Base-by-base conservation (phyloP, 2,113 vertebrate genomes). In the Myrmophylax atrothorax region DNA sequence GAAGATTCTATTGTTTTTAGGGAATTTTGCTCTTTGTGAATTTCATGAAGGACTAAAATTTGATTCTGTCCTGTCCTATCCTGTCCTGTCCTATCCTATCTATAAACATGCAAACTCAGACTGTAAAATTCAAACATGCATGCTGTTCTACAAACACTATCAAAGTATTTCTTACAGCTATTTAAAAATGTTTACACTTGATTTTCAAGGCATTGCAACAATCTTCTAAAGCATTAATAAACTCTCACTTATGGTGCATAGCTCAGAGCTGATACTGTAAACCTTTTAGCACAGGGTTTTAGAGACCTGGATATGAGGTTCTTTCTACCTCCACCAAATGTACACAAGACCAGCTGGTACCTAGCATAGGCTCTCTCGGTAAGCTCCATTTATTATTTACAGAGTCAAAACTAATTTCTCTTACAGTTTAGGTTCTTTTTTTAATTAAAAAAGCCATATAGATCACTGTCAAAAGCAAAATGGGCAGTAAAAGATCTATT, bases 391-490 rank as follows among this genome's bases (percentile, higher is more conserved):
- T 82, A 89, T 84, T 96, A 92, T 87, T 91, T 87, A 50, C 69
- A 78, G 31, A 97, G n/a, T 25, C 28, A 81, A 85, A 90, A 64
- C 75, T 87, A 15, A 50, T 89, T 93, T 89, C 93, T 91, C 87
- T 91, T 38, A 88, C 52, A 70, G 52, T 49, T 56, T n/a, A 18
- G 37, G 18, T 8, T 42, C 52, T 86, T 88, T 68, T 88, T 84
- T 59, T 52, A 85, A 93, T 95, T 94, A 72, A 84, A 81, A 79
- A 76, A 42, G 64, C 28, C n/a, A 52, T 77, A 87, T 33, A 76
- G 83, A 86, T 90, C 85, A 85, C 35, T 89, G 93, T 79, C 93
- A 97, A 96, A 53, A 95, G 69, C 90, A 96, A 97, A 97, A 94
- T 56, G 92, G 91, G 82, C 80, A 94, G 75, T n/a, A 60, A 96